phyloP scores from a whole-genome alignment of 1,140 invertebrate genomes.

The Drosophila tsacasi region DNA sequence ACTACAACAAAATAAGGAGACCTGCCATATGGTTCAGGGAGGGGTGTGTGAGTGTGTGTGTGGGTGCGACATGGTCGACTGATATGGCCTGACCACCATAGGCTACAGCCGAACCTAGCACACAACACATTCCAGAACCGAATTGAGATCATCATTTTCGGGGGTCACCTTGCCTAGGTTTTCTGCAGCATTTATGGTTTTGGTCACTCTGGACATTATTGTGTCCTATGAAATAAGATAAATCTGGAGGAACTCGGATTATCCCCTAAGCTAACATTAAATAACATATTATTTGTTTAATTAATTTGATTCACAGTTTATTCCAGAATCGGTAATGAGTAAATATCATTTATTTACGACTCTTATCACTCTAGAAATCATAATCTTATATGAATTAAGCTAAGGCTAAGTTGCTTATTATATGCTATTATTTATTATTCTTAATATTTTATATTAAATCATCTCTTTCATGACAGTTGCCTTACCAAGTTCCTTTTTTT shows the following conservation, averaged over 20 bases:
- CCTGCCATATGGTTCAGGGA: constrained; percentile 19
- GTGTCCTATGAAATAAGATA: neutral
- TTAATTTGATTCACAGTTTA: too few species aligned
- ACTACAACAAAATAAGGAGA: constrained; percentile 18
- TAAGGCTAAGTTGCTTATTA: neutral
- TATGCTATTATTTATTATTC: neutral
- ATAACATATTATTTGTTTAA: too few species aligned
- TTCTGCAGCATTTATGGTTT: neutral
- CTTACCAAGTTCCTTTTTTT: neutral
- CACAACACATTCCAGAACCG: neutral
- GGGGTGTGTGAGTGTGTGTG: constrained; percentile 1
- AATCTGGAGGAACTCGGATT: too few species aligned
- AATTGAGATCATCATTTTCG: constrained; percentile 7
- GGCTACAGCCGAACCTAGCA: neutral
- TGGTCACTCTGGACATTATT: neutral
- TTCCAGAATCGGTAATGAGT: too few species aligned
- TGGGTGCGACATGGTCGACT: constrained; percentile 26
- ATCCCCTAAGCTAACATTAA: too few species aligned
- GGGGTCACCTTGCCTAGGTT: neutral
- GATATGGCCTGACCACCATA: constrained; percentile 44
- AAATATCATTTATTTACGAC: too few species aligned
- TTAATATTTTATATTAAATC: neutral
- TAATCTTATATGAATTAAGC: neutral
- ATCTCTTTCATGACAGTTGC: too few species aligned
- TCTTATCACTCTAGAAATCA: too few species aligned